Evolutionary conservation across 2,888 invertebrate genomes (phyloP), one percentile per base, ranked within the genome.

Genomic region (Crocallis elinguaria): DNA sequence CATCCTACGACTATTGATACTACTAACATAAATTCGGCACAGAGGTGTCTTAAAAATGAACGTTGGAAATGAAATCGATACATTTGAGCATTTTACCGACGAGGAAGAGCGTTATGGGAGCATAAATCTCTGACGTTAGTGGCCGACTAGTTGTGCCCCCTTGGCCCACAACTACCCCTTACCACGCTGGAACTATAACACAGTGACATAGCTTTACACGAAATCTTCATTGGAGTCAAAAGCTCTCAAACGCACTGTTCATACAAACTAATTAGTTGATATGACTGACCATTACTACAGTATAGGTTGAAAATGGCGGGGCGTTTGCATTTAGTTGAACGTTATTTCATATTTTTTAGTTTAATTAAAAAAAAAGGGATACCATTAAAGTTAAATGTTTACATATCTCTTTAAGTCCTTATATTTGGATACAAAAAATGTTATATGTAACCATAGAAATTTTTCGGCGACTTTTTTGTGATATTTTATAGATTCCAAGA

Each of bases 111-210:
- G 81, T 88, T 89, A 89, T 86, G 88, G 83, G 82, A 72, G 74
- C 82, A 88, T 90, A 89, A 90, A 90, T 90, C 86, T 84, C 79
- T 67, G 72, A 80, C 77, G 79, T 82, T 82, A 84, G 82, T 64
- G 64, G 74, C 76, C 78, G 73, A 70, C 69, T 64, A 66, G 66
- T 69, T 60, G 63, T 64, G 63, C 68, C 66, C 69, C 60, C 57
- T 57, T 54, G 21, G 48, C 53, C 48, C 53, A 64, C 61, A 60
- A 53, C 71, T 66, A 60, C 66, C 65, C 63, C 55, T 59, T 55
- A 37, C 61, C 41, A 19, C 46, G 23, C 14, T 43, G 13, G 14
- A 33, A 42, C 56, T 44, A 14, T 41, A 30, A 12, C 5, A 19
- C 49, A 55, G 49, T 45, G 14, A 44, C 12, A 9, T 25, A 25